Evolutionary conservation across 2,888 invertebrate species (phyloP), one percentile per base, ranked within the genome.

Genomic region (Polylopha cassiicola): DNA sequence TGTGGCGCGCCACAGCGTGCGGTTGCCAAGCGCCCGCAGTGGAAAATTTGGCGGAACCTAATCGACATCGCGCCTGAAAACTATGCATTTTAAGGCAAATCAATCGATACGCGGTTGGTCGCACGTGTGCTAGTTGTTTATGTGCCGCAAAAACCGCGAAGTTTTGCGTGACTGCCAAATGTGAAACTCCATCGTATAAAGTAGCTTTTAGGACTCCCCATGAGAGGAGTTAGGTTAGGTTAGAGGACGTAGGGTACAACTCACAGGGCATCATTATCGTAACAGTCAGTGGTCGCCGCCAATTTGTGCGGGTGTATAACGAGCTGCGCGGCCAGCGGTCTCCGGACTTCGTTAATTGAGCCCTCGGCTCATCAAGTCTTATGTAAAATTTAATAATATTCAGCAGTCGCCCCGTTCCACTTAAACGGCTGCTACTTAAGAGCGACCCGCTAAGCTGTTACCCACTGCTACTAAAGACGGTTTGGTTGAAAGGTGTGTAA

Each of bases 11-110:
- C 74, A 59, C 66, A 51, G 58, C 58, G 65, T 60, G 71, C 65
- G 73, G 73, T 75, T 76, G 77, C 74, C 76, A 76, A 76, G 69
- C 75, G 73, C 62, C 73, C 73, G 63, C 73, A 71, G 64, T 62
- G 73, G 73, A 76, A 74, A 73, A 77, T 79, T 77, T 76, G 79
- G 73, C 76, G 73, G 68, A 65, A 65, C 64, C 65, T 73, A 72
- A 79, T 74, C 73, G 72, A 72, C 75, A 69, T 68, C 69, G 68
- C 66, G 65, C 65, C 66, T 64, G 72, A 77, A 73, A 75, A 77
- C 73, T 74, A 73, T 77, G 73, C 74, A 75, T 78, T 81, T 79
- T 76, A 76, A 82, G 74, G 77, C 65, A 69, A 70, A 76, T 78
- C 74, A 79, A 82, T 84, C 78, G 78, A 78, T 78, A 69, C 57